These are phyloP conservation scores for Emesis russula DNA, from an alignment of 2,888 invertebrate species.

Conservation along the genomic window DNA sequence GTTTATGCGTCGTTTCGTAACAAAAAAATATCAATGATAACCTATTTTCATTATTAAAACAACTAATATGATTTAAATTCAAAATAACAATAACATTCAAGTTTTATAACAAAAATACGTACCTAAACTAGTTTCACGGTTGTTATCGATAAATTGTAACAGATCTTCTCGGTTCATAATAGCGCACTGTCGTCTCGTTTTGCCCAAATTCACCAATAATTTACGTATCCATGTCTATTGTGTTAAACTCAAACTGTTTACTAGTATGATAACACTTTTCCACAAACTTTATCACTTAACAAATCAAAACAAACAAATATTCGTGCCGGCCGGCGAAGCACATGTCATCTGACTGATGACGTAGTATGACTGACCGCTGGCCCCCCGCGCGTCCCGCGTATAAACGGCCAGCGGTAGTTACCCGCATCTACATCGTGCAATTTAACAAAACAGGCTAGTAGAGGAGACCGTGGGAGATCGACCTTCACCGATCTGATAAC, in stretches of 20 bases:
- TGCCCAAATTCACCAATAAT: slow-evolving; percentile 16
- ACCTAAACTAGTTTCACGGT: background rate
- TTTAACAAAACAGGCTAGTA: slow-evolving; percentile 2
- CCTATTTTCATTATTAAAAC: slow-evolving; percentile 8
- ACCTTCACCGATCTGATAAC: too few relatives aligned
- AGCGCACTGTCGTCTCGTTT: slow-evolving; percentile 1
- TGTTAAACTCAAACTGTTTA: slow-evolving; percentile 15
- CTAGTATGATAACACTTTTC: slow-evolving; percentile 17
- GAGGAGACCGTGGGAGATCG: too few relatives aligned
- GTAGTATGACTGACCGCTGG: slow-evolving; percentile 16
- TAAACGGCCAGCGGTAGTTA: slow-evolving; percentile 19
- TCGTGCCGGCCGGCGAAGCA: slow-evolving; percentile 12
- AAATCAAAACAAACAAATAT: slow-evolving; percentile 20
- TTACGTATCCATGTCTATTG: slow-evolving; percentile 23
- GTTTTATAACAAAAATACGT: background rate
- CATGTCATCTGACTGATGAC: slow-evolving; percentile 23
- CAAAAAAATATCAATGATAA: background rate
- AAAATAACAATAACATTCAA: slow-evolving; percentile 5
- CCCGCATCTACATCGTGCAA: slow-evolving; percentile 8
- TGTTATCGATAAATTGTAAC: slow-evolving; percentile 8
- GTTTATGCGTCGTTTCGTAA: background rate
- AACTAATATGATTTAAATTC: slow-evolving; percentile 5
- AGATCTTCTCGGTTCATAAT: slow-evolving; percentile 16
- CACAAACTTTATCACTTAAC: slow-evolving; percentile 17
- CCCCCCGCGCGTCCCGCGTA: slow-evolving; percentile 16